These are phyloP conservation scores for Diplosoma virens DNA, from an alignment of 23 tunicate species.

Conservation along the genomic window DNA sequence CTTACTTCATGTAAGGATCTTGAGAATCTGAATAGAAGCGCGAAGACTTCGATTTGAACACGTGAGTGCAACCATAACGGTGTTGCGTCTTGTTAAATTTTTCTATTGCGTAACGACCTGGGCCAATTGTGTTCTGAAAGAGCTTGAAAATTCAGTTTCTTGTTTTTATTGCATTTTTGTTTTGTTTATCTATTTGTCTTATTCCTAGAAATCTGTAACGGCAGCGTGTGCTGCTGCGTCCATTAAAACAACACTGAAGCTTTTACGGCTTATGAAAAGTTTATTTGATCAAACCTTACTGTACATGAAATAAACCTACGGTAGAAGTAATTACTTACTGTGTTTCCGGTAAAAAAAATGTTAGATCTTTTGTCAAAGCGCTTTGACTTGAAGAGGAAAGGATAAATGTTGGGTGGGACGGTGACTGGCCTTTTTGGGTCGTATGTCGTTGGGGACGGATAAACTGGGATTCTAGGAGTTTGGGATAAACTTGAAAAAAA, in stretches of 20 bases:
- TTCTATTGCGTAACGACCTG: constrained; percentile 71
- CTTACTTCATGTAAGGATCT: constrained; percentile 48
- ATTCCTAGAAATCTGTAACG: no score
- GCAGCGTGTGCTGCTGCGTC: no score
- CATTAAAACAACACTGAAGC: no score
- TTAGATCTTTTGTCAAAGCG: constrained; percentile 63
- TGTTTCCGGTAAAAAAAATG: constrained; percentile 68
- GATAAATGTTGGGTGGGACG: constrained; percentile 22
- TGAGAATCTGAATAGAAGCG: constrained; percentile 51
- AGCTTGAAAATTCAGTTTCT: not conserved
- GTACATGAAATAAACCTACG: no score
- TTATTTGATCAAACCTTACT: no score
- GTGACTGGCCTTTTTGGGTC: not conserved
- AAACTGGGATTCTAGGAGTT: constrained; percentile 43
- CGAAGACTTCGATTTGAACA: constrained; percentile 41
- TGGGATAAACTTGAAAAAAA: constrained; percentile 61
- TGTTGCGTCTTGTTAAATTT: constrained; percentile 57
- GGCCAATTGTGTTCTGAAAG: constrained; percentile 72
- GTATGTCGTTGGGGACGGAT: constrained; percentile 70
- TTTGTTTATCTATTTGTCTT: not conserved
- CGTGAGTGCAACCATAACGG: constrained; percentile 51
- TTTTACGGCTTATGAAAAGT: no score
- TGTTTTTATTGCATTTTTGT: not conserved
- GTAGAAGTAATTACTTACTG: constrained; percentile 1
- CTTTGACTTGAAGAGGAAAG: constrained; percentile 62